Percentiles rank a stretch among this genome's conserved stretches.
phyloP scores from a whole-genome alignment of 2,113 vertebrate species.

The Coturnix japonica region DNA sequence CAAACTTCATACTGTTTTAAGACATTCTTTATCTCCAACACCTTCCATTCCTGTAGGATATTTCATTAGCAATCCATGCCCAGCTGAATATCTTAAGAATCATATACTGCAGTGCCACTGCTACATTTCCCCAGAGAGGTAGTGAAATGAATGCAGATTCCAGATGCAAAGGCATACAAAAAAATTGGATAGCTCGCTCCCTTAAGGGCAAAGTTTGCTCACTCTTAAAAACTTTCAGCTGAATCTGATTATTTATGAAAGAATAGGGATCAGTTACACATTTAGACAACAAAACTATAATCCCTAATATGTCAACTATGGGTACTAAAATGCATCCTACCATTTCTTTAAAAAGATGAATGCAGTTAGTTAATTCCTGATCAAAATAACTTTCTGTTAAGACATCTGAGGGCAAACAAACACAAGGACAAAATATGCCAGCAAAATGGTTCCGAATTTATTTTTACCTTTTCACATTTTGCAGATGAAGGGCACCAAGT shows the following conservation, averaged over 20 bases:
- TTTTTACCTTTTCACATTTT: background rate
- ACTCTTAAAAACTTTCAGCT: background rate
- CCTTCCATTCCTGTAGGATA: background rate
- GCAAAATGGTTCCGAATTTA: background rate
- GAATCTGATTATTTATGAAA: background rate
- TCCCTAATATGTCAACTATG: background rate
- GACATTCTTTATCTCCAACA: background rate
- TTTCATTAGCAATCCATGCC: background rate
- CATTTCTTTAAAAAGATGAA: background rate
- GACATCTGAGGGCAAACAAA: background rate
- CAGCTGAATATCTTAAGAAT: background rate
- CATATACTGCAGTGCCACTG: background rate
- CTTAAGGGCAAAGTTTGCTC: background rate
- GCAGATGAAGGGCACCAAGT: background rate
- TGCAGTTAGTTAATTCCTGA: background rate
- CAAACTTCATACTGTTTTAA: background rate
- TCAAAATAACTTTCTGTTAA: background rate
- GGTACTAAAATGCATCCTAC: background rate
- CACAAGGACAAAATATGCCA: background rate
- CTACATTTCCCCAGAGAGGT: background rate
- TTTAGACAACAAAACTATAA: background rate
- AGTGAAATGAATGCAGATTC: background rate
- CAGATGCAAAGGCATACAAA: background rate
- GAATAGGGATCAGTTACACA: background rate
- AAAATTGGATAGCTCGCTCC: background rate